Conservation (phyloP, 2,888 invertebrate genomes). For the Diplolepis rosae region DNA sequence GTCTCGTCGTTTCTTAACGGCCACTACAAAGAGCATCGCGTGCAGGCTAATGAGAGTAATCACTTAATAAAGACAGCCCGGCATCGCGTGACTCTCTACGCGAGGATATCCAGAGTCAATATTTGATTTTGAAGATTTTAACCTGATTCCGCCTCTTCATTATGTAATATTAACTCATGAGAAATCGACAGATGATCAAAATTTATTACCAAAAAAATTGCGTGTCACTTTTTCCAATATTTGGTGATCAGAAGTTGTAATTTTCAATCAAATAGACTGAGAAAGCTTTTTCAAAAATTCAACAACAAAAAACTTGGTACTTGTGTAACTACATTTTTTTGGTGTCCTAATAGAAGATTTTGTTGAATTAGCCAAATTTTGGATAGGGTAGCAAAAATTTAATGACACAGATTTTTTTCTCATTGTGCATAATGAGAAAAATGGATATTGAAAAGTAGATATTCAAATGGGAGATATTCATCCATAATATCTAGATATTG, state of each 20-base stretch:
- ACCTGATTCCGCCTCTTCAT: constrained; percentile 24
- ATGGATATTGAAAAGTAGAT: too few species aligned
- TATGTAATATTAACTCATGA: neutral
- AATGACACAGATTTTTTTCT: too few species aligned
- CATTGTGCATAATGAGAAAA: too few species aligned
- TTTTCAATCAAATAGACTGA: neutral
- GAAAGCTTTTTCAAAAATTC: constrained; percentile 17
- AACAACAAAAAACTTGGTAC: too few species aligned
- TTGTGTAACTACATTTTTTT: too few species aligned
- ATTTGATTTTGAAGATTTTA: constrained; percentile 66
- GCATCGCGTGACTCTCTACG: constrained; percentile 62
- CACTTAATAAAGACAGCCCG: constrained; percentile 70
- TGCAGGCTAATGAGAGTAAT: constrained; percentile 73
- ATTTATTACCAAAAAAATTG: constrained; percentile 18
- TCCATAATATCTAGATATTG: too few species aligned
- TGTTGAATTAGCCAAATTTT: too few species aligned
- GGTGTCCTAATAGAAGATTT: too few species aligned
- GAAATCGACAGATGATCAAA: neutral
- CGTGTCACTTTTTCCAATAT: constrained; percentile 31
- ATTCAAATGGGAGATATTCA: too few species aligned
- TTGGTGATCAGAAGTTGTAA: neutral
- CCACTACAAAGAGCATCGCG: constrained; percentile 68
- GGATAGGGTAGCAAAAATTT: too few species aligned
- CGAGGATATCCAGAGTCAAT: constrained; percentile 62
- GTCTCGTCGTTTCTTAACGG: constrained; percentile 50